Conservation (phyloP, 2,113 vertebrate species). For the Upupa epops region DNA sequence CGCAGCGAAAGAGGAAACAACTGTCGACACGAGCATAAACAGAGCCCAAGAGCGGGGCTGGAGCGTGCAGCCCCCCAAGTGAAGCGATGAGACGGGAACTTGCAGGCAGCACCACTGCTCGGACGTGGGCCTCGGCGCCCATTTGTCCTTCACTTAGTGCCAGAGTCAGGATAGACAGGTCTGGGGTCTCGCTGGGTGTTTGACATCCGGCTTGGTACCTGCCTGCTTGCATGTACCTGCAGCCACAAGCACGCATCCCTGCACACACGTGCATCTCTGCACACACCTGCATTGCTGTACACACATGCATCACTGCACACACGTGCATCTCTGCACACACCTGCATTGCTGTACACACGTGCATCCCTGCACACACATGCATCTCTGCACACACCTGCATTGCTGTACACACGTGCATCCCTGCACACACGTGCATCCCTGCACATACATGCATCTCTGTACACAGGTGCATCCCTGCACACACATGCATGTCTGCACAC, state of each 20-base stretch:
- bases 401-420: no score
- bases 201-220: background rate
- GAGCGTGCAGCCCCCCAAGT: slow-evolving; percentile 50
- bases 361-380: fast-evolving
- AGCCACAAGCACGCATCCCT: fast-evolving
- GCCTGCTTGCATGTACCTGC: fast-evolving
- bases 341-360: no score
- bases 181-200: background rate
- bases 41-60: slow-evolving; percentile 58
- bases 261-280: fast-evolving
- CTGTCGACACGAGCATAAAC: slow-evolving; percentile 78
- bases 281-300: fast-evolving
- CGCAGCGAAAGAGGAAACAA: slow-evolving; percentile 74
- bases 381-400: fast-evolving
- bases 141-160: background rate
- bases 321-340: fast-evolving
- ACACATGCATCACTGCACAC: fast-evolving
- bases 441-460: fast-evolving
- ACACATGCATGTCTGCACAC: fast-evolving
- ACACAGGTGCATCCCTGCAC: no score
- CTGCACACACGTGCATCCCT: fast-evolving
- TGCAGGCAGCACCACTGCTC: background rate
- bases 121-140: background rate
- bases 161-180: background rate
- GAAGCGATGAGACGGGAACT: slow-evolving; percentile 62